Percentiles rank a stretch among this genome's conserved stretches.
Conservation (phyloP, 1,140 invertebrate species). For the Callitettix versicolor region DNA sequence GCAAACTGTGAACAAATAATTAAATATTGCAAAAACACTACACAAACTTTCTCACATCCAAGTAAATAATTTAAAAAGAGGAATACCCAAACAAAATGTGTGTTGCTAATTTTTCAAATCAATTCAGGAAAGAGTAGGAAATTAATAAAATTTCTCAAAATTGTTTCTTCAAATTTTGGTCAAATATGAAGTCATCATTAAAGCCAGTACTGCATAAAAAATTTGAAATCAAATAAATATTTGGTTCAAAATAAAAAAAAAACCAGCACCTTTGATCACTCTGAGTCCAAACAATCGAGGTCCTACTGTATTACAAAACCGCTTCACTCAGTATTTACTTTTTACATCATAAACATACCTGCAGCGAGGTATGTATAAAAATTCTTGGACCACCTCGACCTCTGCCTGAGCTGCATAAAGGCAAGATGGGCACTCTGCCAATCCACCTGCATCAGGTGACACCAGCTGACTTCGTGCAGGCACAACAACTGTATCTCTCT, state of each 20-base stretch:
- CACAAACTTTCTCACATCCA: neutral
- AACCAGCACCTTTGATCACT: too few species aligned
- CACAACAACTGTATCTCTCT: conserved; percentile 56
- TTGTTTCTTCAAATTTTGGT: too few species aligned
- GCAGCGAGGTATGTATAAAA: conserved; percentile 59
- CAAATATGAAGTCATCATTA: too few species aligned
- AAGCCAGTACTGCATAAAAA: too few species aligned
- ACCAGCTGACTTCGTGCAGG: conserved; percentile 63
- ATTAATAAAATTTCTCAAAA: too few species aligned
- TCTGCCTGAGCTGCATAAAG: conserved; percentile 46
- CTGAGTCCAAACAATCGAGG: too few species aligned
- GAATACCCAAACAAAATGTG: neutral
- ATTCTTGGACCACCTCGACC: conserved; percentile 55
- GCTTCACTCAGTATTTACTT: too few species aligned
- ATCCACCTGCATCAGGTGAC: conserved; percentile 51
- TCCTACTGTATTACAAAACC: too few species aligned
- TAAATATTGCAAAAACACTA: neutral
- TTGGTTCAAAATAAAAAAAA: too few species aligned
- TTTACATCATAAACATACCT: conserved; percentile 32
- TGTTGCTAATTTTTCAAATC: too few species aligned
- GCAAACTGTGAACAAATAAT: conserved; percentile 6
- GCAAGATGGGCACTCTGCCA: conserved; percentile 44
- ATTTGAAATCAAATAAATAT: too few species aligned
- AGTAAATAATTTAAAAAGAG: neutral
- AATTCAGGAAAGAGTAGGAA: too few species aligned